Evolutionary conservation across 1,140 invertebrate genomes (phyloP), one percentile per base, ranked within the genome.

Genomic region (Yoshiicerus persimilis): DNA sequence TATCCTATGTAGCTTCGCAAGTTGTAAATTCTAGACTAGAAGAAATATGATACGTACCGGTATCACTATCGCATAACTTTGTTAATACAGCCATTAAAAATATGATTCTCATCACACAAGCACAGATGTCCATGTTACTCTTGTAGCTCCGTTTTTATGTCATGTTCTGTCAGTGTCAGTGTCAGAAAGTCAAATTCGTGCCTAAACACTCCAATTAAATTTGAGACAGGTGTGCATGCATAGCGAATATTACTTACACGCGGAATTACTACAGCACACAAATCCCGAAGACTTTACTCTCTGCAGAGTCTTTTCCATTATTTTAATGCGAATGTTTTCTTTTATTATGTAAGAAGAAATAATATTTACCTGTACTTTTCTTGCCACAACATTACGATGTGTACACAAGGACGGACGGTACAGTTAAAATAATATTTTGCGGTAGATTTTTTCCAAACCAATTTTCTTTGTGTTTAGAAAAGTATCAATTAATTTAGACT

Each of bases 161-260:
- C 75, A 38, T 36, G 20, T 38, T 25, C 32, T 30, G 23, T 70
- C 64, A 70, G 23, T 70, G 64, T 36, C 75, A 36, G 75, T 80
- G 75, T 80, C 75, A 80, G 32, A 36, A 80, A 80, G 75, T 80
- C 75, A 80, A 80, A 80, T 80, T 80, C 75, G 75, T 80, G 75
- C 75, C 32, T 70, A 70, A 70, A 30, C 64, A 70, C 64, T 70
- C 64, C 23, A 70, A 70, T 70, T 70, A 70, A 70, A 30, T 70
- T 70, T 30, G 6, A 70, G 64, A 38, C 75, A 80, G 32, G 30
- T 80, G 32, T 80, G 25, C 64, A 70, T 66, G 27, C 23, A 9
- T 9, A 70, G 13, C 20, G 23, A 70, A 30, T 30, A 25, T n/a
- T 13, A 30, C 64, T 6, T 27, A 1, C n/a, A 56, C 47, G n/a